Percentiles rank a stretch among this genome's conserved stretches.
These are phyloP conservation scores for Barnardius zonarius DNA, from an alignment of 2,113 vertebrate species.

Conservation along the genomic window DNA sequence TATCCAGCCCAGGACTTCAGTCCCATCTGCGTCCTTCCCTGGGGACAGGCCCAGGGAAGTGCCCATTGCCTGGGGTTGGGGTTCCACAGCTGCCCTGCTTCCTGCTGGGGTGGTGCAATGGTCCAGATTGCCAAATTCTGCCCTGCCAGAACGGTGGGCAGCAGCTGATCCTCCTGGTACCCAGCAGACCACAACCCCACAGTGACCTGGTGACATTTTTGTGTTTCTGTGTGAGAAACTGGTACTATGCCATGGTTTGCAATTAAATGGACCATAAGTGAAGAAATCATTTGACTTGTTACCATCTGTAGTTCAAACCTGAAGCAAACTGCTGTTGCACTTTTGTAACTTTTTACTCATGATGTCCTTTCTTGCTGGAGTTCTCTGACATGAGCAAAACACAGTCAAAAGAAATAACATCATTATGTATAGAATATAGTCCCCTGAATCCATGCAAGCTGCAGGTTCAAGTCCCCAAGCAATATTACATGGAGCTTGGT, in stretches of 20 bases:
- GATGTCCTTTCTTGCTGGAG: not conserved
- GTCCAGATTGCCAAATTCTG: not conserved
- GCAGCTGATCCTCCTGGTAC: not conserved
- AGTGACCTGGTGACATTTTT: not conserved
- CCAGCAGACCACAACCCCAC: not conserved
- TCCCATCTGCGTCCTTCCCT: too few relatives aligned
- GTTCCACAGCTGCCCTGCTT: not conserved
- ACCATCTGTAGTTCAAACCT: not conserved
- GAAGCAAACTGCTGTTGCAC: not conserved
- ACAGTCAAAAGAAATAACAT: not conserved
- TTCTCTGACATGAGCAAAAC: not conserved
- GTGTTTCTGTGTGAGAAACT: not conserved
- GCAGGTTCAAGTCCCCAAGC: fast-evolving
- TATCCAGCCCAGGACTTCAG: not conserved
- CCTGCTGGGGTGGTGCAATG: not conserved
- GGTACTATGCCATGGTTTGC: not conserved
- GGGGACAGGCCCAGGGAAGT: too few relatives aligned
- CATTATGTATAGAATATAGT: not conserved
- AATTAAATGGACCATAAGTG: not conserved
- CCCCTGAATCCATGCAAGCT: not conserved
- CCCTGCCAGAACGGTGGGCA: not conserved
- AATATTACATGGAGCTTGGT: not conserved
- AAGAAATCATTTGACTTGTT: not conserved
- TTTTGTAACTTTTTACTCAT: not conserved
- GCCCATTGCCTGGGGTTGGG: too few relatives aligned